Evolutionary conservation across 2,797 vertebrate species (phyloP).

Genomic region (Gymnocypris eckloni): DNA sequence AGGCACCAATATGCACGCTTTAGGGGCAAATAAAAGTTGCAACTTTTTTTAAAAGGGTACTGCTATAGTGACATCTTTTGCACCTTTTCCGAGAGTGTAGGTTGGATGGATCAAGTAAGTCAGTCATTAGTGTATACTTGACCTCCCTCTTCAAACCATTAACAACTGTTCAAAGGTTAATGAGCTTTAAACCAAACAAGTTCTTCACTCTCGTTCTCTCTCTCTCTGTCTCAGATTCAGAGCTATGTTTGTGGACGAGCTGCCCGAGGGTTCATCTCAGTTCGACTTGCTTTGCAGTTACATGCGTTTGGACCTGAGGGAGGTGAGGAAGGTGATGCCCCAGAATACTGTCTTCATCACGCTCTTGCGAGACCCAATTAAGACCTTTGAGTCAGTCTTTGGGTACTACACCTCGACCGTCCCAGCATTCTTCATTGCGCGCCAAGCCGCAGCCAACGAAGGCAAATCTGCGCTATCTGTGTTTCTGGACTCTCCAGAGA

Average conservation of each 20-base stretch:
- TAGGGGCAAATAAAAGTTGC: too few species aligned
- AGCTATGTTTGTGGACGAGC: constrained; percentile 62
- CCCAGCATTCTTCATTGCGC: constrained; percentile 58
- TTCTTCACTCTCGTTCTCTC: neutral
- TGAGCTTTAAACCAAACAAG: neutral
- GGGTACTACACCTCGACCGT: constrained; percentile 59
- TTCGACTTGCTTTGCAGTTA: constrained; percentile 67
- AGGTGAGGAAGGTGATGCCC: constrained; percentile 63
- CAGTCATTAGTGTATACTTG: neutral
- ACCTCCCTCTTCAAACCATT: neutral
- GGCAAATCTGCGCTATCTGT: constrained; percentile 46
- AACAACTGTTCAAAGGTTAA: neutral
- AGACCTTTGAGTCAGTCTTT: constrained; percentile 64
- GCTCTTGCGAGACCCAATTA: constrained; percentile 46
- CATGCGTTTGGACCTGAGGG: constrained; percentile 59
- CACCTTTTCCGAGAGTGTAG: neutral
- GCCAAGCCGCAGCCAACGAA: constrained; percentile 1
- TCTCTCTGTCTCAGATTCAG: constrained; percentile 54
- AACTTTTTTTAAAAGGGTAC: too few species aligned
- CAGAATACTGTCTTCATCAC: constrained; percentile 61
- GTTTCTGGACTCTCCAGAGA: constrained; percentile 53
- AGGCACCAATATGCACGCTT: too few species aligned
- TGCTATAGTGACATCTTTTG: too few species aligned
- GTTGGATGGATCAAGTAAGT: neutral
- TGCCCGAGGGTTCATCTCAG: constrained; percentile 52